Evolutionary conservation across 2,888 invertebrate species (phyloP).

Genomic region (Cantharis flavilabris): DNA sequence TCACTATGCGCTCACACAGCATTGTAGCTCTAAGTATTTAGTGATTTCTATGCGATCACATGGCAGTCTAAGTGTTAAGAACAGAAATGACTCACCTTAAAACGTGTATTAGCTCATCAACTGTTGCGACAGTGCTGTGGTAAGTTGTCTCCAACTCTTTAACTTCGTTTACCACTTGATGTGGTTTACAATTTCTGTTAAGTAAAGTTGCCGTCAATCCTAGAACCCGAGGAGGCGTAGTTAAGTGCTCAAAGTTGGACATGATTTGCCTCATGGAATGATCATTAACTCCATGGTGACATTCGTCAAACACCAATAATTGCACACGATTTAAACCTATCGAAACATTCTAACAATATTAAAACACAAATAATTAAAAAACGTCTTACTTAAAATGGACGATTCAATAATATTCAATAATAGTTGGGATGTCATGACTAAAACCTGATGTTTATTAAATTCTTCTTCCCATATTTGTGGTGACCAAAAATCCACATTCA

Average conservation of each 20-base stretch:
- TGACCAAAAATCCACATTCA: conserved; percentile 78
- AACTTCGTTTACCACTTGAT: conserved; percentile 61
- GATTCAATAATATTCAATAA: conserved; percentile 72
- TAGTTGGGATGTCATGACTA: conserved; percentile 85
- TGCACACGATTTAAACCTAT: conserved; percentile 66
- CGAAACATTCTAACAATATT: neutral
- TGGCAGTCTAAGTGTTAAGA: no score
- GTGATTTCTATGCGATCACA: no score
- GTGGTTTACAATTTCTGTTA: conserved; percentile 67
- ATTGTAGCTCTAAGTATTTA: no score
- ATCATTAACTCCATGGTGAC: conserved; percentile 82
- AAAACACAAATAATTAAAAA: neutral
- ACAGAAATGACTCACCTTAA: conserved; percentile 56
- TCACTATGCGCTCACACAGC: no score
- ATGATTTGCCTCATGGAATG: conserved; percentile 84
- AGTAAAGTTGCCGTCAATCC: conserved; percentile 88
- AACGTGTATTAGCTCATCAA: conserved; percentile 62
- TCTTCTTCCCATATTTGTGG: conserved; percentile 67
- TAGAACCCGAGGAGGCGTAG: conserved; percentile 72
- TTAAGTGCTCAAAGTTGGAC: conserved; percentile 61
- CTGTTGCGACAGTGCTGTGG: conserved; percentile 73
- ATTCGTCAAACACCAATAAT: conserved; percentile 92
- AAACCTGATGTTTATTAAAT: conserved; percentile 67
- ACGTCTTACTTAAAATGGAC: conserved; percentile 56
- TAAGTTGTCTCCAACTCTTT: conserved; percentile 72